Conservation (phyloP, 2,888 invertebrate species). For the Caenorhabditis japonica region DNA sequence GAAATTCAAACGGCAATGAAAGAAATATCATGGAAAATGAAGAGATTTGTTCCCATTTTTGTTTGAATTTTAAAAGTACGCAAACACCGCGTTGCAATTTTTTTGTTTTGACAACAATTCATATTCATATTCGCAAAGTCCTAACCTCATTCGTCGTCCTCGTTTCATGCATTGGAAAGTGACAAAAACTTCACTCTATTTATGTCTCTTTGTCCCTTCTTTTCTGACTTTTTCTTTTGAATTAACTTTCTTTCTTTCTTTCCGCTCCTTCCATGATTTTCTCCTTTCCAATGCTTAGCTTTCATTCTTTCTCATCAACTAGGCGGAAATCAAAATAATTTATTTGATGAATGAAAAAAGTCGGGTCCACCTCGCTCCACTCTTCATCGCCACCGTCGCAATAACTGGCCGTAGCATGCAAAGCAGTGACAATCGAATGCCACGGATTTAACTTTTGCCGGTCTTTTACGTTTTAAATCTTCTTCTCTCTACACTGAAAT, state of each 20-base stretch:
- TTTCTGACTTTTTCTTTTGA: too few species aligned
- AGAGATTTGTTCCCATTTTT: too few species aligned
- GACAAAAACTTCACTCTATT: constrained; percentile 25
- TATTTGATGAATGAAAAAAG: constrained; percentile 7
- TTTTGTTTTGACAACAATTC: constrained; percentile 46
- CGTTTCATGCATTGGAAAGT: constrained; percentile 47
- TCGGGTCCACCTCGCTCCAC: too few species aligned
- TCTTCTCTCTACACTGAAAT: constrained; percentile 24
- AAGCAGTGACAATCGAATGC: constrained; percentile 19
- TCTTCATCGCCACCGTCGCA: neutral
- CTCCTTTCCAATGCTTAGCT: too few species aligned
- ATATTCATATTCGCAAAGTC: constrained; percentile 36
- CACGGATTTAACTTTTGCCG: constrained; percentile 5
- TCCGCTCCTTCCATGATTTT: neutral
- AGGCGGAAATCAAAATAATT: constrained; percentile 14
- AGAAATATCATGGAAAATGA: too few species aligned
- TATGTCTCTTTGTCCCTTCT: constrained; percentile 11
- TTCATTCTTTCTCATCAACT: neutral
- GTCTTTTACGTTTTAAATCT: neutral
- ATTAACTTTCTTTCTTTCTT: constrained; percentile 5
- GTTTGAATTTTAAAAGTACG: too few species aligned
- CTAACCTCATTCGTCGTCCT: constrained; percentile 38
- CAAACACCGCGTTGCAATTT: too few species aligned
- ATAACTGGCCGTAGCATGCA: too few species aligned
- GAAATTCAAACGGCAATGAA: too few species aligned